These are phyloP conservation scores for Hylia prasina DNA, from an alignment of 2,113 vertebrate species.

Conservation along the genomic window DNA sequence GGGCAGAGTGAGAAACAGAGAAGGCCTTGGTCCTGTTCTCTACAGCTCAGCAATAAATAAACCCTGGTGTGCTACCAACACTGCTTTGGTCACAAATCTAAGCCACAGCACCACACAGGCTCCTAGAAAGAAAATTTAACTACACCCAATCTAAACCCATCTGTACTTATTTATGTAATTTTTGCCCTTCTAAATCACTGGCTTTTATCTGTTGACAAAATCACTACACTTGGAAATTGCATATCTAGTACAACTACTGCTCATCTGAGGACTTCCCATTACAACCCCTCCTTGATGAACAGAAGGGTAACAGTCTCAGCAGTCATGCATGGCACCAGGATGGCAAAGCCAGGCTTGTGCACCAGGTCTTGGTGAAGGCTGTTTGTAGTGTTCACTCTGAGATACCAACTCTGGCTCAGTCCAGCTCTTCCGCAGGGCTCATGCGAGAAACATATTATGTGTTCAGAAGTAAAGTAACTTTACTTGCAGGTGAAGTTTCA, in stretches of 20 bases:
- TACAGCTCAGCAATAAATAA: not conserved
- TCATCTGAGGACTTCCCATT: not conserved
- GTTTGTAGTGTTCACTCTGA: not conserved
- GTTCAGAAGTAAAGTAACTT: not conserved
- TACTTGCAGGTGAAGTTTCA: not conserved
- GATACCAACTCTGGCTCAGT: not conserved
- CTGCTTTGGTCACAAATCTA: not conserved
- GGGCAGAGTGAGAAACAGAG: not conserved
- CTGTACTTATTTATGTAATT: not conserved
- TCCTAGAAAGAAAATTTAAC: not conserved
- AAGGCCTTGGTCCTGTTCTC: not conserved
- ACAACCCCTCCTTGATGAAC: not conserved
- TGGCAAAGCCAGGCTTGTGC: not conserved
- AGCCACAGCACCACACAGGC: not conserved
- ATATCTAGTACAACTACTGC: not conserved
- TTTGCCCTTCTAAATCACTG: not conserved
- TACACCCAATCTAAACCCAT: not conserved
- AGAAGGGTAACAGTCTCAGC: not conserved
- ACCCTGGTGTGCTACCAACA: not conserved
- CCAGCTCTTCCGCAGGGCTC: not conserved
- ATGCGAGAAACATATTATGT: accelerated
- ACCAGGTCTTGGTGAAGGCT: not conserved
- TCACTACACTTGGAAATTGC: not conserved
- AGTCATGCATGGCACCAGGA: not conserved
- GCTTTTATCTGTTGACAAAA: not conserved